Percentiles rank a stretch among this genome's conserved stretches.
These are phyloP conservation scores for Trachelus troglodyta DNA, from an alignment of 2,888 invertebrate species.

Conservation along the genomic window DNA sequence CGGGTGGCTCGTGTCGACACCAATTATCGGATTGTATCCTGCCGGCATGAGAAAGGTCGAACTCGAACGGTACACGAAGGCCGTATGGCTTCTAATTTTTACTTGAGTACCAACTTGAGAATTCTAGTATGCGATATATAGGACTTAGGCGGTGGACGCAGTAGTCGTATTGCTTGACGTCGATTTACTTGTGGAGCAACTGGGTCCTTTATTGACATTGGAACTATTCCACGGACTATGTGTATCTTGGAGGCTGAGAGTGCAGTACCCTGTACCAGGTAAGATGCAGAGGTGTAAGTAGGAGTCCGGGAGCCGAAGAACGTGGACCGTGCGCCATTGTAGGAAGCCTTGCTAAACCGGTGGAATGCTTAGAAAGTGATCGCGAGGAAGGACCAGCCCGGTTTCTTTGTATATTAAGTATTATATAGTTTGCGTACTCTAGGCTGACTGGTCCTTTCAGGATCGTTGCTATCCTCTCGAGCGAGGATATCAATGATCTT, in stretches of 20 bases:
- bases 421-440: background rate
- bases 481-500: background rate
- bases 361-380: slow-evolving; percentile 50
- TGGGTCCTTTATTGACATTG: background rate
- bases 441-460: background rate
- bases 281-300: slow-evolving; percentile 19
- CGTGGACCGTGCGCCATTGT: slow-evolving; percentile 11
- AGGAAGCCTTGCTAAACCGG: slow-evolving; percentile 42
- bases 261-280: background rate
- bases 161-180: background rate
- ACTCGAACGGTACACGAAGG: slow-evolving; percentile 20
- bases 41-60: slow-evolving; percentile 14
- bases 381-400: slow-evolving; percentile 4
- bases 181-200: background rate
- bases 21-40: background rate
- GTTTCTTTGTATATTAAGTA: background rate
- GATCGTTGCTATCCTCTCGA: background rate
- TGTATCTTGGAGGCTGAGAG: background rate
- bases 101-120: background rate
- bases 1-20: slow-evolving; percentile 32
- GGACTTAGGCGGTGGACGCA: background rate
- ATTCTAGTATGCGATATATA: background rate
- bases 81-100: slow-evolving; percentile 12
- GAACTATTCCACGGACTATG: background rate
- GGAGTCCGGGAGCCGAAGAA: slow-evolving; percentile 8